Base-by-base conservation (phyloP, 2,113 vertebrate genomes). In the Loxodonta africana region DNA sequence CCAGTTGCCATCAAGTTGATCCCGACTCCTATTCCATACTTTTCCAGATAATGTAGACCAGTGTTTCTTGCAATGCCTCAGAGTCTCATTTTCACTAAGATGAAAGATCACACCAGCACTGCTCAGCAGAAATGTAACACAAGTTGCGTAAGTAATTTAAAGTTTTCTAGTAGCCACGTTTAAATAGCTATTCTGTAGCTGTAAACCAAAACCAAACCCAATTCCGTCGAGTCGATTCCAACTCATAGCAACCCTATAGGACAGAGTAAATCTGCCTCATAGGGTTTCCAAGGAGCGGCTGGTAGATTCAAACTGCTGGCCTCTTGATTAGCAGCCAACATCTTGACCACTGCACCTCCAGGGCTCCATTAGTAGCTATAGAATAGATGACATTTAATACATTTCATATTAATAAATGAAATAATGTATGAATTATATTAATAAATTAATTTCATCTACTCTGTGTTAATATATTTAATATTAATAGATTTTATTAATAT, bases 101-200 rank as follows among this genome's bases (percentile, higher is more conserved):
- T 15, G 12, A 37, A 37, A 10, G 20, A 76, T 21, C 17, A 57
- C 69, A 57, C 44, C 1, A 76, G 69, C 25, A 28, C 0, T 3
- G 2, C 10, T 4, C 5, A 62, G n/a, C 0, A 57, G n/a, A 82
- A 37, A 78, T 4, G 18, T 0, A 57, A 8, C 6, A 17, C 0
- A 25, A 20, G 5, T 26, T 76, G 28, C 5, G 8, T 2, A n/a
- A 1, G 6, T 2, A 10, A 17, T n/a, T 33, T 2, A 10, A 11
- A 69, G 28, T 25, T n/a, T 62, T 71, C 69, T 33, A 65, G n/a
- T 1, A 80, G 46, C 7, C n/a, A 21, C 3, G 21, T 20, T 15
- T 63, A 12, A 69, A 65, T 17, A 57, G 53, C 53, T 57, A 17
- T 57, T 17, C 53, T 57, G 14, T 57, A 57, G 53, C 53, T 57